Evolutionary conservation across 2,797 vertebrate species (phyloP).

Genomic region (Vespertilio murinus): DNA sequence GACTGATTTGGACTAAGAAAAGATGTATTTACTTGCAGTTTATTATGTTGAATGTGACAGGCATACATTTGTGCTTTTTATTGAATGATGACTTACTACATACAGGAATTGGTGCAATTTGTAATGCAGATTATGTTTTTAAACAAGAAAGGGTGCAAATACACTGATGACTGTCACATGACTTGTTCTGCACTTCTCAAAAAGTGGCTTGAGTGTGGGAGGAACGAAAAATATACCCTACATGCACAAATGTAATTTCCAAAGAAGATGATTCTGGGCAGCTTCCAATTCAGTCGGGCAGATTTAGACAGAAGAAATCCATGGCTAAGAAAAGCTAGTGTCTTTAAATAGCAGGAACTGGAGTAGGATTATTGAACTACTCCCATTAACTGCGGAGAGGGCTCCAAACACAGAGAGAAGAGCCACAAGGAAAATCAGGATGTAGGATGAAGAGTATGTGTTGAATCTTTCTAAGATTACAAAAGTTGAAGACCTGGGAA

Average conservation of each 20-base stretch:
- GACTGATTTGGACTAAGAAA: conserved; percentile 80
- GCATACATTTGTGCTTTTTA: conserved; percentile 82
- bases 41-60: conserved; percentile 81
- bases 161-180: conserved; percentile 80
- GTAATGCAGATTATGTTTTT: conserved; percentile 83
- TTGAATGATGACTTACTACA: conserved; percentile 80
- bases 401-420: conserved; percentile 56
- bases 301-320: conserved; percentile 80
- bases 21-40: conserved; percentile 82
- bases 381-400: conserved; percentile 75
- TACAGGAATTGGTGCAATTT: conserved; percentile 80
- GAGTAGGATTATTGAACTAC: conserved; percentile 72
- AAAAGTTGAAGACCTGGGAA: not conserved
- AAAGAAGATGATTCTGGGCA: conserved; percentile 77
- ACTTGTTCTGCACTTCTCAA: conserved; percentile 73
- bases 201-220: conserved; percentile 79
- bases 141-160: conserved; percentile 81
- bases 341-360: conserved; percentile 78
- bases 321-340: conserved; percentile 78
- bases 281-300: conserved; percentile 78
- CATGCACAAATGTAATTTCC: conserved; percentile 79
- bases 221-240: conserved; percentile 75
- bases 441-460: not conserved
- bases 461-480: not conserved
- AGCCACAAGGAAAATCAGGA: not conserved